Evolutionary conservation across 2,888 invertebrate species (phyloP), one percentile per base, ranked within the genome.

Genomic region (Arrhopalites spinosus): DNA sequence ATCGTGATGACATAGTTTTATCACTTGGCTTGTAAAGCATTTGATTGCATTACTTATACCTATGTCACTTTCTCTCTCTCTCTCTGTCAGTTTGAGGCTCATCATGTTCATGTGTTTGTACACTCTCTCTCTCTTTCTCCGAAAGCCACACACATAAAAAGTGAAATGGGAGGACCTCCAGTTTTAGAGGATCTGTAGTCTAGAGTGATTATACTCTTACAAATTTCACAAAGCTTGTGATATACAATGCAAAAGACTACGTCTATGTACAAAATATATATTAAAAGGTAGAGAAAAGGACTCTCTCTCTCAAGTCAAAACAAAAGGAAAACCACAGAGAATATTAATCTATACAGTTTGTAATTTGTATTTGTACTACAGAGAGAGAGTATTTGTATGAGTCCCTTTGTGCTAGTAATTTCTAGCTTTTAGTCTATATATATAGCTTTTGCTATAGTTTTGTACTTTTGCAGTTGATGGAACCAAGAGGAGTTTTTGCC

Each of bases 321-420:
- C 53, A 53, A 53, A 59, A 27, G 59, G 20, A 27, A 59, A 59
- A 59, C 59, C 59, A 59, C 59, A 59, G 59, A 59, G 59, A 59
- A 59, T 25, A 59, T 59, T 23, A 59, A 59, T 59, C 59, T 59
- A 25, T 36, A 36, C 36, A 36, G 36, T 36, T 36, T 59, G 25
- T 59, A 59, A 59, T 59, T 59, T 59, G 59, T 59, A 25, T 15
- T 27, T 13, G 59, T 59, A 7, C 23, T 59, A 15, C 20, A 5
- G 15, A 5, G 45, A 11, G 45, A 11, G 20, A 3, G 59, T 59
- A 53, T 25, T 59, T 59, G 59, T 59, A 25, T 15, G 23, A 25
- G 13, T 20, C n/a, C 53, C n/a, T 53, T 53, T 23, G 23, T 53
- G 11, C 11, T 36, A 11, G 36, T 36, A 36, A 36, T 36, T 36